Conservation (phyloP, 1,140 invertebrate species). For the Hypothenemus hampei region DNA sequence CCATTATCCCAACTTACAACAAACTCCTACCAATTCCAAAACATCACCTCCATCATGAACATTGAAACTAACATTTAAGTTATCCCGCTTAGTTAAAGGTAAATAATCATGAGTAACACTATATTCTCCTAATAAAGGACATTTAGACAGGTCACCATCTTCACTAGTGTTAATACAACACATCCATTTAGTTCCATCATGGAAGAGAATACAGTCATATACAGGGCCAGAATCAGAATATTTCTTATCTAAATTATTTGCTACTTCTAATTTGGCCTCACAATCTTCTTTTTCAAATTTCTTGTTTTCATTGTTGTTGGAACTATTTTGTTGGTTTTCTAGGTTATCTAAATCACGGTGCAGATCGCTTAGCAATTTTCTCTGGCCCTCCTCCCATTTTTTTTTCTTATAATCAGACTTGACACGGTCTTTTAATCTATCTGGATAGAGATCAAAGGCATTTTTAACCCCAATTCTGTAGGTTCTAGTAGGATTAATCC, state of each 20-base stretch:
- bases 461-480: constrained; percentile 85
- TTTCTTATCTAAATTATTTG: constrained; percentile 83
- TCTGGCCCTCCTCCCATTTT: constrained; percentile 79
- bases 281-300: constrained; percentile 87
- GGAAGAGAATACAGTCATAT: constrained; percentile 90
- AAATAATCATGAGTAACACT: constrained; percentile 73
- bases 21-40: constrained; percentile 89
- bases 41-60: constrained; percentile 89
- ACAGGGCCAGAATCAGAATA: constrained; percentile 77
- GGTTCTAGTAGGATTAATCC: constrained; percentile 78
- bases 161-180: constrained; percentile 86
- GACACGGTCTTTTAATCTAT: constrained; percentile 77
- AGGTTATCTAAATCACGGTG: constrained; percentile 68
- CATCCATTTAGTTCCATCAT: constrained; percentile 78
- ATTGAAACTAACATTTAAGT: constrained; percentile 88
- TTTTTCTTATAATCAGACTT: constrained; percentile 77
- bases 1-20: constrained; percentile 70
- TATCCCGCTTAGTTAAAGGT: constrained; percentile 69
- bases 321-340: constrained; percentile 55
- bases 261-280: constrained; percentile 77
- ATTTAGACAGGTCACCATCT: constrained; percentile 70
- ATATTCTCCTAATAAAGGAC: constrained; percentile 80
- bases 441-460: constrained; percentile 82
- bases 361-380: constrained; percentile 70
- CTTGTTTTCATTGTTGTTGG: constrained; percentile 53